Percentiles rank a stretch among this genome's conserved stretches.
These are phyloP conservation scores for Carassius auratus DNA, from an alignment of 2,113 vertebrate species.

Conservation along the genomic window DNA sequence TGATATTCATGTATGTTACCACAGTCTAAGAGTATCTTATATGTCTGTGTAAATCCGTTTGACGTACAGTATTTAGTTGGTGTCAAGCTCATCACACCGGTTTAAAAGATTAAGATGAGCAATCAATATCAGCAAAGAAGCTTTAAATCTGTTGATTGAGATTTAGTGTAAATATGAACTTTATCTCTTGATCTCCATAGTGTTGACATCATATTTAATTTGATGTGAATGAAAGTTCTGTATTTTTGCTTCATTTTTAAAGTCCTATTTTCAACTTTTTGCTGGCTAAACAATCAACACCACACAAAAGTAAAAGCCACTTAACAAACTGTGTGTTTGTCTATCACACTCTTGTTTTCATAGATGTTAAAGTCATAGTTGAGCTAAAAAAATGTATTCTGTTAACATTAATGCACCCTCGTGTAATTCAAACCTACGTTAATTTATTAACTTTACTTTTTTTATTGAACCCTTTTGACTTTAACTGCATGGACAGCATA, in stretches of 20 bases:
- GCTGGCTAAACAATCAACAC: neutral
- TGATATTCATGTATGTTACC: conserved; percentile 7
- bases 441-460: neutral
- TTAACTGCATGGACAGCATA: neutral
- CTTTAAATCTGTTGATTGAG: neutral
- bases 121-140: neutral
- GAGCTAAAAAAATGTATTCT: neutral
- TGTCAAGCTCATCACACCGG: neutral
- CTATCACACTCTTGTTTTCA: neutral
- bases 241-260: neutral
- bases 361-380: neutral
- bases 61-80: neutral
- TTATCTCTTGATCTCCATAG: neutral
- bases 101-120: conserved; percentile 35
- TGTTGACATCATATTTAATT: conserved; percentile 1
- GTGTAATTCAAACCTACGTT: neutral
- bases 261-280: neutral
- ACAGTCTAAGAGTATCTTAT: neutral
- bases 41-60: neutral
- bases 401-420: neutral
- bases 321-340: neutral
- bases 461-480: neutral
- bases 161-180: neutral
- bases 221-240: conserved; percentile 7
- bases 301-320: neutral